Percentiles rank a stretch among this genome's conserved stretches.
phyloP scores from a whole-genome alignment of 2,113 vertebrate species.

The Burhinus oedicnemus region DNA sequence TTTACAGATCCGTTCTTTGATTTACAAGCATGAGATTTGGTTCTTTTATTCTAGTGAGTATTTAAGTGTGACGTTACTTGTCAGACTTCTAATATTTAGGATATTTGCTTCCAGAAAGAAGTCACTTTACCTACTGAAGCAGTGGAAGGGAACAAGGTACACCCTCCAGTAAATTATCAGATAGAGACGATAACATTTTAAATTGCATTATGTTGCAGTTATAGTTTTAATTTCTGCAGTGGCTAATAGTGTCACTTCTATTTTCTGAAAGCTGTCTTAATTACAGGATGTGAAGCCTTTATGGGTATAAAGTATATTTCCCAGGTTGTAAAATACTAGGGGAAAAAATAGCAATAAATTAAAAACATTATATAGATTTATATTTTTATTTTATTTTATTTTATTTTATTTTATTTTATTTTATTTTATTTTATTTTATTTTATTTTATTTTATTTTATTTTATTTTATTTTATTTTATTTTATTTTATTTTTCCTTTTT shows the following conservation, averaged over 20 bases:
- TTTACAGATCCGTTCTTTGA: background rate
- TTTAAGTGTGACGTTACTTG: background rate
- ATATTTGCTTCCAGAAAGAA: background rate
- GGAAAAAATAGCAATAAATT: background rate
- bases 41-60: background rate
- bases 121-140: background rate
- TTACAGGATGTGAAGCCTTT: background rate
- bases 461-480: background rate
- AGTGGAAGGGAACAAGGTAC: background rate
- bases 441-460: too few species aligned
- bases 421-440: background rate
- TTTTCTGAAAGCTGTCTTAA: background rate
- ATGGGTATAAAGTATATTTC: background rate
- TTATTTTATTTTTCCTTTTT: background rate
- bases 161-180: background rate
- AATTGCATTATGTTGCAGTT: background rate
- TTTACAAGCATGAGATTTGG: background rate
- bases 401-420: background rate
- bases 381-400: background rate
- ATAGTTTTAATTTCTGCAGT: background rate
- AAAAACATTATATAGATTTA: background rate
- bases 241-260: background rate
- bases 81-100: background rate
- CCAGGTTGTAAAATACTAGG: background rate
- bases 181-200: background rate